Base-by-base conservation (phyloP, 1,140 invertebrate species). In the Triops cancriformis region DNA sequence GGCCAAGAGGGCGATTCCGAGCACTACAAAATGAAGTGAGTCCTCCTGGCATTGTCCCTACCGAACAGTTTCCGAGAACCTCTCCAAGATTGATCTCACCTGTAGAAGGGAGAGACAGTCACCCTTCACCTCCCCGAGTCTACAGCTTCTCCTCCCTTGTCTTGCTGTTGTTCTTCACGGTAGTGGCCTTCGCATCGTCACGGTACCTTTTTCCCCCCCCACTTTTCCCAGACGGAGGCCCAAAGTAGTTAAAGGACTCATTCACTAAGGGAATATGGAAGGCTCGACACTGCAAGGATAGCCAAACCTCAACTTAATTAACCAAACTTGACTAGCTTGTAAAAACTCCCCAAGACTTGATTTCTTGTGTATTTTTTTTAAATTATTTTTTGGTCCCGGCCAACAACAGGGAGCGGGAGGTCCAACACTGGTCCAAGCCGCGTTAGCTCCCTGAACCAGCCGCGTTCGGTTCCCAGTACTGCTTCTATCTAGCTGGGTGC, bases 41-140 rank as follows among this genome's bases (percentile, higher is more conserved):
- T 64, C 51, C 51, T 23, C 51, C 43, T 45, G n/a, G 51, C 51
- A 64, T 64, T 64, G 51, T 64, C 51, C 51, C 6, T 64, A 6
- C 23, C 6, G 51, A 14, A 64, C 10, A 64, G 23, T n/a, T 64
- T 64, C 51, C 51, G 5, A 64, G 51, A 64, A 64, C 14, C 51
- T 64, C 51, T 23, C 51, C 51, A 64, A 64, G 51, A 64, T 64
- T 64, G 51, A 64, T 64, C 51, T 64, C 51, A 64, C 51, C 51
- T 64, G 51, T 64, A 64, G 10, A 64, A n/a, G 10, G 10, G 14
- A 64, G 51, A 64, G 51, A 64, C 51, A 64, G 6, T 18, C 51
- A 64, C 14, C 51, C 14, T 64, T 64, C 10, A 64, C 10, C 51
- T 64, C 51, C 43, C 18, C 43, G 43, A 23, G 23, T 64, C 14